Percentiles rank a stretch among this genome's conserved stretches.
Evolutionary conservation across 2,888 invertebrate genomes (phyloP).

Genomic region (Leptinotarsa peninsularis): DNA sequence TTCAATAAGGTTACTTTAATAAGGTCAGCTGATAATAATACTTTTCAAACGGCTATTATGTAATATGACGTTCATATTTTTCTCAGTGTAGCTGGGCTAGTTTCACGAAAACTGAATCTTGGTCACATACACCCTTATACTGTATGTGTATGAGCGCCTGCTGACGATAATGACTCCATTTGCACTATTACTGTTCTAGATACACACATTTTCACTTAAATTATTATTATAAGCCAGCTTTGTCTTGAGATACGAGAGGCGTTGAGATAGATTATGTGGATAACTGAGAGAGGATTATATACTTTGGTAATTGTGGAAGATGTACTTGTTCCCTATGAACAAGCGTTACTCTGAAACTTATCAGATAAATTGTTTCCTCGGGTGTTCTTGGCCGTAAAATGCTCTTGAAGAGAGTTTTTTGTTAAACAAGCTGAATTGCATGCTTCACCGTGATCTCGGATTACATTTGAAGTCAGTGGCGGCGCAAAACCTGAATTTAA

Average conservation of each 20-base stretch:
- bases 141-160: conserved; percentile 33
- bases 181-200: conserved; percentile 33
- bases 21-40: too few relatives aligned
- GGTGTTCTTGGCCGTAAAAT: not conserved
- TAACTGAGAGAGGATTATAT: conserved; percentile 1
- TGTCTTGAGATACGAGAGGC: conserved; percentile 8
- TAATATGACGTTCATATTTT: not conserved
- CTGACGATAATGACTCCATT: conserved; percentile 47
- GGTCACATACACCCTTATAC: conserved; percentile 40
- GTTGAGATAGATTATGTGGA: not conserved
- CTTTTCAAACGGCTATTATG: too few relatives aligned
- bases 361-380: conserved; percentile 13
- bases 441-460: not conserved
- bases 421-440: not conserved
- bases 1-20: too few relatives aligned
- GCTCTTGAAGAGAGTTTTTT: not conserved
- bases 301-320: conserved; percentile 10
- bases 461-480: not conserved
- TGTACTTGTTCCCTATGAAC: conserved; percentile 12
- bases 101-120: conserved; percentile 44
- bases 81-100: not conserved
- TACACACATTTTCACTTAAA: conserved; percentile 39
- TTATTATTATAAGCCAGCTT: conserved; percentile 31
- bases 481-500: too few relatives aligned
- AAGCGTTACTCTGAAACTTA: conserved; percentile 3